Percentiles rank a stretch among this genome's conserved stretches.
Evolutionary conservation across 64 coral and sea anemone genomes (phyloP).

Genomic region (Orbicella faveolata): DNA sequence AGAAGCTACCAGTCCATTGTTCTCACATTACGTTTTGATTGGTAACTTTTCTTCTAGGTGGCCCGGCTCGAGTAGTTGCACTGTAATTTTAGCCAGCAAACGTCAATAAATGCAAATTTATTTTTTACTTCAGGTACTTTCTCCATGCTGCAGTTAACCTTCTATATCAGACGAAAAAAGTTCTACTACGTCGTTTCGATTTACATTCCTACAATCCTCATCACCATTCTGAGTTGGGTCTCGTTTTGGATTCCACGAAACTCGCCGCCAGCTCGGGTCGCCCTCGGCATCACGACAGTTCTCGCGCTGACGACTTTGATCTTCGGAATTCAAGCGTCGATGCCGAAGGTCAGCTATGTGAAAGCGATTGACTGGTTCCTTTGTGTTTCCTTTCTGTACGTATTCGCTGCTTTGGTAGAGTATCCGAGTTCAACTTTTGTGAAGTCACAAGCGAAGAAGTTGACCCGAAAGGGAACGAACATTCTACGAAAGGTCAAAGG

Average conservation of each 20-base stretch:
- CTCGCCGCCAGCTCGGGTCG: slow-evolving; percentile 90
- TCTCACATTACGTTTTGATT: too few relatives aligned
- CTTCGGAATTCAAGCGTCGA: slow-evolving; percentile 88
- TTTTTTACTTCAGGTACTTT: slow-evolving; percentile 59
- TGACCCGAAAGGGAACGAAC: slow-evolving; percentile 64
- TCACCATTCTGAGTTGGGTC: slow-evolving; percentile 87
- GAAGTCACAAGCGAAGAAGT: slow-evolving; percentile 87
- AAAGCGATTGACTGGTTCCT: slow-evolving; percentile 95
- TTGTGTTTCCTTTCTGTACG: slow-evolving; percentile 82
- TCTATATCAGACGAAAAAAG: slow-evolving; percentile 83
- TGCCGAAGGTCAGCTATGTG: slow-evolving; percentile 90
- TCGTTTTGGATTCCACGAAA: slow-evolving; percentile 94
- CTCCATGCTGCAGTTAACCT: slow-evolving; percentile 57
- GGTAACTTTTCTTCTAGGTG: too few relatives aligned
- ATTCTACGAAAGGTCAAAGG: slow-evolving; percentile 86
- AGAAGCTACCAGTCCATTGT: too few relatives aligned
- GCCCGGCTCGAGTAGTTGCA: too few relatives aligned
- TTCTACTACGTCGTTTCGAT: slow-evolving; percentile 92
- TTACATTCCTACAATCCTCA: slow-evolving; percentile 94
- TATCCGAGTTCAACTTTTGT: slow-evolving; percentile 94
- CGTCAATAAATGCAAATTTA: background rate
- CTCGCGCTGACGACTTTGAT: slow-evolving; percentile 92
- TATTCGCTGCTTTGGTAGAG: slow-evolving; percentile 82
- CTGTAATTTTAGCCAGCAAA: too few relatives aligned
- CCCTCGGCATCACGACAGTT: slow-evolving; percentile 92